Base-by-base conservation (phyloP, 2,113 vertebrate species). In the Pangasianodon gigas region DNA sequence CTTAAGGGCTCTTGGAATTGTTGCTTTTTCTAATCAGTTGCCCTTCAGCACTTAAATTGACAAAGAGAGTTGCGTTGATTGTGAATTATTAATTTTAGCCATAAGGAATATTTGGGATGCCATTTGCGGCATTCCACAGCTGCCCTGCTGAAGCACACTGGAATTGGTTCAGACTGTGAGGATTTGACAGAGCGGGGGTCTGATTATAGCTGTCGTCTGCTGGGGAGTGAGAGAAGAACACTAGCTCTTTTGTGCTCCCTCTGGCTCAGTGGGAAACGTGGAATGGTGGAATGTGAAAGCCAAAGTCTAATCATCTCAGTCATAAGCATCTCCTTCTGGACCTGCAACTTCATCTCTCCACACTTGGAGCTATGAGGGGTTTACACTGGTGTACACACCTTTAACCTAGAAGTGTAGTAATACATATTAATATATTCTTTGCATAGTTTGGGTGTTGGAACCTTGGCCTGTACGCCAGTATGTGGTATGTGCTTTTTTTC, bases 201-300 rank as follows among this genome's bases (percentile, higher is more conserved):
- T 87, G 90, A 90, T 85, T 90, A 44, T 84, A 90, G 83, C 71
- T 81, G 48, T 88, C 52, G 83, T 48, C 77, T 86, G 80, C 69
- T 67, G 54, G 8, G 41, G 77, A 90, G 37, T 86, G 84, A 80
- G 37, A 62, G 71, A 62, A 60, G 56, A 80, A 89, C 90, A 90
- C 83, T 90, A 44, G 41, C 54, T 87, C 90, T 90, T 79, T 91
- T 93, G 88, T 92, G 79, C 56, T 54, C 41, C n/a, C 14, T 65
- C 58, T 32, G 82, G 71, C 54, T 91, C 67, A 58, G 89, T 77
- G 90, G 83, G 69, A 85, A 75, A 90, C 54, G 52, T 89, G 87
- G 90, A 87, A 90, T 91, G 69, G 71, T 44, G 89, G 92, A 90
- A 92, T 91, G 87, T 48, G 62, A 62, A 62, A n/a, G 26, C 85